phyloP scores from a whole-genome alignment of 2,888 invertebrate species.

The Phaedon cochleariae region DNA sequence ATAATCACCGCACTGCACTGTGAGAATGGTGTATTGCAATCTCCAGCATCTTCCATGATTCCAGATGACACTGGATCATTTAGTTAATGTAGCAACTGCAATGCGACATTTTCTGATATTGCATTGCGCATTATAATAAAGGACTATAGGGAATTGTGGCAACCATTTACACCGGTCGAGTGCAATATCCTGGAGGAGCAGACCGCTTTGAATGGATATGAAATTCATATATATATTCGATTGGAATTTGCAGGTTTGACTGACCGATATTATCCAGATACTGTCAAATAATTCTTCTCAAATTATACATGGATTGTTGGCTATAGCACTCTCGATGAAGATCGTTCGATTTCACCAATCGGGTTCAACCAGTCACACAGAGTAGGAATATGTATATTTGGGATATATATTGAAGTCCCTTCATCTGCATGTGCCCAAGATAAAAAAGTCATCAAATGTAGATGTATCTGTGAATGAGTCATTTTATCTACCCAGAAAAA shows the following conservation, averaged over 20 bases:
- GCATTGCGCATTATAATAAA: constrained; percentile 19
- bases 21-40: neutral
- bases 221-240: too few species aligned
- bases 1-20: too few species aligned
- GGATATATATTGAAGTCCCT: too few species aligned
- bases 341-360: too few species aligned
- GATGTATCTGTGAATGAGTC: too few species aligned
- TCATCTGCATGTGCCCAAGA: too few species aligned
- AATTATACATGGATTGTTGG: neutral
- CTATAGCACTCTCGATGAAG: too few species aligned
- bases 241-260: neutral
- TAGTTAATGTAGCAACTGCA: constrained; percentile 39
- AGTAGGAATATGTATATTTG: too few species aligned
- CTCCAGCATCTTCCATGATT: constrained; percentile 1
- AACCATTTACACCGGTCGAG: neutral
- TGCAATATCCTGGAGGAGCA: neutral
- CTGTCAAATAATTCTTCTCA: neutral
- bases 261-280: neutral
- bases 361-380: too few species aligned
- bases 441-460: too few species aligned
- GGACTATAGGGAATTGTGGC: neutral
- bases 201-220: neutral
- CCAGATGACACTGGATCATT: constrained; percentile 32
- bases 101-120: constrained; percentile 45
- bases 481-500: too few species aligned